Base-by-base conservation (phyloP, 2,113 vertebrate species). In the Pao palembangensis region DNA sequence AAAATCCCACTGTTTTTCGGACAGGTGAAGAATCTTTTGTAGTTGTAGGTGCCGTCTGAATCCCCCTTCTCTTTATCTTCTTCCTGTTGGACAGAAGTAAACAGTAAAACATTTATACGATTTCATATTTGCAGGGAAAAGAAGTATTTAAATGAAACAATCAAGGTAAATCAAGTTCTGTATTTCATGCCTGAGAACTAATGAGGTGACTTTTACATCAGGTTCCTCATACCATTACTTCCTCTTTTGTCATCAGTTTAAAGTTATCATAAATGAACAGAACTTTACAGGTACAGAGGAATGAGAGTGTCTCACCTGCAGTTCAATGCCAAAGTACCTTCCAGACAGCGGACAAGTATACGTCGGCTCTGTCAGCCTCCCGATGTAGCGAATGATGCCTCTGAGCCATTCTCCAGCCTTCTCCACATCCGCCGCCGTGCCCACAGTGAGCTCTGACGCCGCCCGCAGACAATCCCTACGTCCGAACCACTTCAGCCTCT, bases 321-420 rank as follows among this genome's bases (percentile, higher is more conserved):
- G 73, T 51, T 96, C 92, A 17, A 95, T 80, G 12, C 93, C 94
- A 0, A 93, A 93, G 76, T 82, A 90, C 0, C 48, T 44, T 0
- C 85, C 92, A 0, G 47, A 4, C 15, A 91, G 1, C n/a, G 17
- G 55, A 1, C 8, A 0, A 2, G 0, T 0, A 2, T 0, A 1
- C 0, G 0, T 0, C 0, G 6, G 0, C 0, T 20, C 0, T 0
- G 4, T n/a, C 1, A 88, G 4, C 0, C 14, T 74, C 13, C 93
- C 93, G 0, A 94, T 44, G 66, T 89, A 92, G 21, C 82, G 84
- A 23, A 96, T 23, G 13, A 89, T 3, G 0, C 91, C 94, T 0
- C 75, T 85, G 2, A 88, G 77, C 7, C 42, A 61, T 1, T 83
- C 25, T 4, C 38, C 25, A 0, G 75, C 73, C 0, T 88, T 34